Conservation (phyloP, 2,113 vertebrate genomes). For the Herpailurus yagouaroundi region DNA sequence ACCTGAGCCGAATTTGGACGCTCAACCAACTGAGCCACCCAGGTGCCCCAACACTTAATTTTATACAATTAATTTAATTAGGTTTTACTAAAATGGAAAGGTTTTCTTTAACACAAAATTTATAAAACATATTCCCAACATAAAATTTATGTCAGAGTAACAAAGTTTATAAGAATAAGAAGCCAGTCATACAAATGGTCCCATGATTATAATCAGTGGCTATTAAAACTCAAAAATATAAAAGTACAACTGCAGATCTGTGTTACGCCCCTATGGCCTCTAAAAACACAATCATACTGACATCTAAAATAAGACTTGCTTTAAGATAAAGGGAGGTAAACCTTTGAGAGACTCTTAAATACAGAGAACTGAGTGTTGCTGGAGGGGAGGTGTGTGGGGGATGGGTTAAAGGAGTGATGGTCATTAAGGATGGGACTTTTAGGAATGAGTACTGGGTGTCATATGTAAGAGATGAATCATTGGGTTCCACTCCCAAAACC, state of each 20-base stretch:
- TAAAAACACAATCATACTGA: neutral
- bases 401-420: no score
- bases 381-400: no score
- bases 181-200: neutral
- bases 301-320: slow-evolving; percentile 12
- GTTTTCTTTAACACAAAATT: slow-evolving; percentile 25
- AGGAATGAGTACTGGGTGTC: no score
- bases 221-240: slow-evolving; percentile 7
- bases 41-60: slow-evolving; percentile 37
- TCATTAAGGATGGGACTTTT: no score
- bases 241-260: neutral
- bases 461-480: no score
- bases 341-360: no score
- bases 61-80: slow-evolving; percentile 28
- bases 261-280: neutral
- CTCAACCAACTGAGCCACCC: no score
- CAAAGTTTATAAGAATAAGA: slow-evolving; percentile 35
- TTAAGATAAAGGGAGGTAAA: neutral
- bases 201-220: neutral
- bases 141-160: slow-evolving; percentile 21
- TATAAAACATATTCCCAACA: slow-evolving; percentile 43
- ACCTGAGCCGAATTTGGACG: no score
- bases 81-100: neutral
- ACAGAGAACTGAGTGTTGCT: no score
- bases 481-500: no score